These are phyloP conservation scores for Polypedilum vanderplanki DNA, from an alignment of 1,140 invertebrate genomes.

Conservation along the genomic window DNA sequence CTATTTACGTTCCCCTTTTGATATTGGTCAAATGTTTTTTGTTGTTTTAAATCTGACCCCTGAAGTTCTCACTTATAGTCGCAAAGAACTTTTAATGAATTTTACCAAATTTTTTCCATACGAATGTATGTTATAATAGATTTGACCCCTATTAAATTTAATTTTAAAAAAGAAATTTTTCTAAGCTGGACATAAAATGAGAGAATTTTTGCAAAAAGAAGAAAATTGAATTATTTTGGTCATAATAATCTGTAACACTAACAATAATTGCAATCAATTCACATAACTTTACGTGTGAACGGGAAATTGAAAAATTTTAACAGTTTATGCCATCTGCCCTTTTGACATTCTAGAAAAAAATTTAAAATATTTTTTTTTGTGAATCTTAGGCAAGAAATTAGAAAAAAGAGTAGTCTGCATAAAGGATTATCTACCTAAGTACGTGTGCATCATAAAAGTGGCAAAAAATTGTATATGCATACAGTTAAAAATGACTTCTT, in stretches of 20 bases:
- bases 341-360: no score
- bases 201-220: no score
- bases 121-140: neutral
- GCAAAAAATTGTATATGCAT: neutral
- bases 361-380: no score
- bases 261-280: constrained; percentile 19
- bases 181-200: no score
- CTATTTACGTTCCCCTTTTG: constrained; percentile 26
- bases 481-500: neutral
- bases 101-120: neutral
- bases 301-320: neutral
- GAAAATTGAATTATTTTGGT: neutral
- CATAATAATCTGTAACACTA: neutral
- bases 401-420: neutral
- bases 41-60: constrained; percentile 16
- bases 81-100: neutral
- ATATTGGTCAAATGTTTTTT: constrained; percentile 23
- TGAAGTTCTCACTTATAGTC: neutral
- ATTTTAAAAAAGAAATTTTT: no score
- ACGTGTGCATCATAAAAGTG: neutral
- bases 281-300: neutral
- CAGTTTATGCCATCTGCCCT: neutral
- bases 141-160: constrained; percentile 16
- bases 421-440: neutral
- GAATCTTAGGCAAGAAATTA: neutral